Evolutionary conservation across 2,797 vertebrate species (phyloP), one percentile per base, ranked within the genome.

Genomic region (Catamblyrhynchus diadema): DNA sequence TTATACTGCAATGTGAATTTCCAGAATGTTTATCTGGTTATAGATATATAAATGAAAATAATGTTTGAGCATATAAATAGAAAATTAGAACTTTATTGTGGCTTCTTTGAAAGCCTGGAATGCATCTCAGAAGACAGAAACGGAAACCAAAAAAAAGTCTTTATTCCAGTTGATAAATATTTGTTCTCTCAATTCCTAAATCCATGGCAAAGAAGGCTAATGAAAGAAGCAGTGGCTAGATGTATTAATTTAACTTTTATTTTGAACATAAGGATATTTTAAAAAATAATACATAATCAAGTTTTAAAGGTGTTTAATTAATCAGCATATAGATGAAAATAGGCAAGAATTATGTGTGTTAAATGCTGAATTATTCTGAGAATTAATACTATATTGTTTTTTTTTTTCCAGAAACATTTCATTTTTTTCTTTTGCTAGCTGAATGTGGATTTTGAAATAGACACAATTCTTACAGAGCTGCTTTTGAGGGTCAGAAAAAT

Each of bases 71-170:
- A 88, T 66, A 84, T 86, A 97, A 95, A 91, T 92, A 96, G 88
- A 94, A 95, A 91, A 97, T 84, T 96, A 96, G 97, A 91, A 66
- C 86, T 97, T 97, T 97, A 92, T 94, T 96, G 94, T 90, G 91
- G 73, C 75, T 97, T 96, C 90, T 79, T 94, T 96, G 85, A 89
- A 97, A 96, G 51, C 89, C 83, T 91, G 96, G 97, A 97, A 97
- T 83, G 88, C 41, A 71, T 96, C 91, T 96, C 74, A 92, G 70
- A 93, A 87, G 70, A 90, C 82, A 88, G 73, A 88, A 91, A 79
- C 2, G 23, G 86, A 96, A 94, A 59, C 4, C 4, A 18, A 47
- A 96, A 93, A 92, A 96, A 96, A 78, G 25, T 41, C 32, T 86
- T 96, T 74, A 86, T 97, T 96, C 74, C 61, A 79, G 47, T 45